phyloP scores from a whole-genome alignment of 2,113 vertebrate genomes.

The Catagonus wagneri region DNA sequence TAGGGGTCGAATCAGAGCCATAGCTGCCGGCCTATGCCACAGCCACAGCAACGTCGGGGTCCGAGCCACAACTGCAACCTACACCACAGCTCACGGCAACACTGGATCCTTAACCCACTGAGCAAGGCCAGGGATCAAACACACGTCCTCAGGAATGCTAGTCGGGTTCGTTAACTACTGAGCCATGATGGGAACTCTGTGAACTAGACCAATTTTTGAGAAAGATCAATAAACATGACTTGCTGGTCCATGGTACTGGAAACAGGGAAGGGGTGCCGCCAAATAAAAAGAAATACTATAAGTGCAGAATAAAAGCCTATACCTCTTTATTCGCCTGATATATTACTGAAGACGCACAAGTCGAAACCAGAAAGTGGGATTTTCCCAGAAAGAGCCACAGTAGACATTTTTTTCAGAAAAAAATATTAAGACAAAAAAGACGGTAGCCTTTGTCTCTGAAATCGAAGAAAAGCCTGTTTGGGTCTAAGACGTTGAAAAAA shows the following conservation, averaged over 20 bases:
- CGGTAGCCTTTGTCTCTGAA: constrained; percentile 65
- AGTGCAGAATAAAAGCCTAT: neutral
- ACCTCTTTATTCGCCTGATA: constrained; percentile 53
- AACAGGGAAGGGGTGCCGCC: constrained; percentile 24
- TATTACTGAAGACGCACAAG: constrained; percentile 30
- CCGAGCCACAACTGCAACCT: no score
- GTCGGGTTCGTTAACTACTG: no score
- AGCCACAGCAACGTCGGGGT: no score
- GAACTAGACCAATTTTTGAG: constrained; percentile 61
- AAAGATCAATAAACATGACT: constrained; percentile 76
- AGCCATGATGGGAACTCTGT: no score
- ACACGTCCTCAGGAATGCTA: no score
- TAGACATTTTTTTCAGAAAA: constrained; percentile 65
- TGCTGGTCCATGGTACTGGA: constrained; percentile 62
- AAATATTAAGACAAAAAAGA: constrained; percentile 78
- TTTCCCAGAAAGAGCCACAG: constrained; percentile 71
- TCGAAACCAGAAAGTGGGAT: constrained; percentile 69
- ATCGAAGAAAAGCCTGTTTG: constrained; percentile 79
- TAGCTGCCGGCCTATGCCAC: no score
- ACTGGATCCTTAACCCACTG: no score
- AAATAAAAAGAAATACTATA: neutral
- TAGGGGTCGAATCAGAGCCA: no score
- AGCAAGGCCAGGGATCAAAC: no score
- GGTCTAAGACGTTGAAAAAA: constrained; percentile 73
- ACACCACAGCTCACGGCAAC: no score